Evolutionary conservation across 2,888 invertebrate genomes (phyloP).

Genomic region (Ephialtes manifestator): DNA sequence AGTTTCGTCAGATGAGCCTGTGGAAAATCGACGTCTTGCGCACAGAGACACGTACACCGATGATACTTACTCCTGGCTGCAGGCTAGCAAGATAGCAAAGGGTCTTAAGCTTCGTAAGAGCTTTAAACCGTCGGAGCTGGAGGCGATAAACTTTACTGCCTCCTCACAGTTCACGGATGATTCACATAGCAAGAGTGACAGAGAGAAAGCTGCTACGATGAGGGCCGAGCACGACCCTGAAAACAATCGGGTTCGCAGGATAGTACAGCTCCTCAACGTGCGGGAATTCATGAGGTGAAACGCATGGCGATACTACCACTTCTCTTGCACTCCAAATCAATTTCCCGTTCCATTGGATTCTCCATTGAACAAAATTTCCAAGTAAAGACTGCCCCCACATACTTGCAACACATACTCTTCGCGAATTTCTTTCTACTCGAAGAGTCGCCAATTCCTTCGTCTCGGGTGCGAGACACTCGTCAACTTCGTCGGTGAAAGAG

Average conservation of each 20-base stretch:
- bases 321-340: slow-evolving; percentile 37
- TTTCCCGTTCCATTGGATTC: slow-evolving; percentile 51
- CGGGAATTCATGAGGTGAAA: slow-evolving; percentile 48
- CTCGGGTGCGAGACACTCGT: slow-evolving; percentile 18
- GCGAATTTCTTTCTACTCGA: slow-evolving; percentile 17
- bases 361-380: slow-evolving; percentile 32
- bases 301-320: slow-evolving; percentile 30
- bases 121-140: slow-evolving; percentile 40
- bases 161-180: slow-evolving; percentile 51
- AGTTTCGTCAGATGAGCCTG: background rate
- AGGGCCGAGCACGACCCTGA: slow-evolving; percentile 42
- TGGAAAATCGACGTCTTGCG: slow-evolving; percentile 14
- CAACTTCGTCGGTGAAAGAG: slow-evolving; percentile 21
- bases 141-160: slow-evolving; percentile 57
- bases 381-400: slow-evolving; percentile 8
- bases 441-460: slow-evolving; percentile 24
- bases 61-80: slow-evolving; percentile 18
- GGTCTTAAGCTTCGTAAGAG: slow-evolving; percentile 38
- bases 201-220: slow-evolving; percentile 26
- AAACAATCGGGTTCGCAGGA: slow-evolving; percentile 44
- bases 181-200: slow-evolving; percentile 21
- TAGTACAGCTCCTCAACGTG: slow-evolving; percentile 21
- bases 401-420: background rate
- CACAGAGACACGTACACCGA: background rate
- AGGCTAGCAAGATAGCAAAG: slow-evolving; percentile 41